Percentiles rank a stretch among this genome's conserved stretches.
Conservation (phyloP, 2,888 invertebrate species). For the Zygogramma bicolorata region DNA sequence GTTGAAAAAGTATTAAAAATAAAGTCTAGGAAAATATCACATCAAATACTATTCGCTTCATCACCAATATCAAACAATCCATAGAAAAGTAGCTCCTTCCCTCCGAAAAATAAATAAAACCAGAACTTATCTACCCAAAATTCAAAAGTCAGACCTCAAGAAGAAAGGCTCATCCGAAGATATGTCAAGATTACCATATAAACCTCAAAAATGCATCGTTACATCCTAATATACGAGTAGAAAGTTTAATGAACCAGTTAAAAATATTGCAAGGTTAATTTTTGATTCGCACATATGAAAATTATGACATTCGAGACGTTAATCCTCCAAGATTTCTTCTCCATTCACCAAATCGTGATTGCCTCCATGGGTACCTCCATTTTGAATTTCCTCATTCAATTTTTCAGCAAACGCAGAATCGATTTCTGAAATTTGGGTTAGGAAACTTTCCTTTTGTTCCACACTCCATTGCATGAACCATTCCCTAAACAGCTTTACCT, state of each 20-base stretch:
- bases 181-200: not conserved
- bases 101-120: constrained; percentile 23
- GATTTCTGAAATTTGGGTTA: constrained; percentile 77
- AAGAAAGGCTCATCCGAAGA: not conserved
- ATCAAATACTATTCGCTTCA: constrained; percentile 44
- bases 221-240: not conserved
- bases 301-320: constrained; percentile 20
- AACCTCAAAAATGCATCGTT: not conserved
- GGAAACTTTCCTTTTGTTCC: constrained; percentile 78
- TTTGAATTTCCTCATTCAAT: constrained; percentile 71
- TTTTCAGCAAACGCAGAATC: constrained; percentile 81
- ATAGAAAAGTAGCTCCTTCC: constrained; percentile 24
- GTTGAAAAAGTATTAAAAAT: constrained; percentile 26
- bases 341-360: constrained; percentile 44
- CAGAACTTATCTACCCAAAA: not conserved
- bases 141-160: not conserved
- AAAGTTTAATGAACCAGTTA: not conserved
- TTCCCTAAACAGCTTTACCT: constrained; percentile 86
- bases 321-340: constrained; percentile 56
- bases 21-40: constrained; percentile 42
- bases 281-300: not conserved
- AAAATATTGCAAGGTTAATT: not conserved
- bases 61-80: constrained; percentile 36
- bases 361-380: constrained; percentile 56
- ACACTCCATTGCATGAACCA: constrained; percentile 86